Percentiles rank a stretch among this genome's conserved stretches.
Evolutionary conservation across 2,797 vertebrate species (phyloP).

Genomic region (Typhlichthys subterraneus): DNA sequence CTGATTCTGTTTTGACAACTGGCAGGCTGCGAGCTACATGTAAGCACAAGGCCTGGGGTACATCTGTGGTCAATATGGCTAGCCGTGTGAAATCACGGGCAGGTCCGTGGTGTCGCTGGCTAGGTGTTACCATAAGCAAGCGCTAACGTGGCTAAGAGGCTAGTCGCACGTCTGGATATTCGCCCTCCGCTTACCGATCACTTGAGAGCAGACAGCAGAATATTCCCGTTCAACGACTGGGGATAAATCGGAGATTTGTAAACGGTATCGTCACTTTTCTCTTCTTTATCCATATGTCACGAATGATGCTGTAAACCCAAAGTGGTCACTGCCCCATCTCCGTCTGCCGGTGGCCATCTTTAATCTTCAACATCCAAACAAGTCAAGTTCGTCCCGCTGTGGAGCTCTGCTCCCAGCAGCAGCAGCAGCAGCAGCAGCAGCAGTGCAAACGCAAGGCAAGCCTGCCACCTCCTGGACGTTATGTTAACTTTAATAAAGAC

Average conservation of each 20-base stretch:
- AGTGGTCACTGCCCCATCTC: conserved; percentile 54
- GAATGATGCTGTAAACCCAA: conserved; percentile 53
- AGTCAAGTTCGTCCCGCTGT: conserved; percentile 7
- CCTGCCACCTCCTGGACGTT: too few species aligned
- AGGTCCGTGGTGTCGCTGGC: background rate
- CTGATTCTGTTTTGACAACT: background rate
- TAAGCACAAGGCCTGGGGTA: background rate
- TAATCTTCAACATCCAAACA: conserved; percentile 76
- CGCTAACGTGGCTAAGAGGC: background rate
- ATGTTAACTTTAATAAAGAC: too few species aligned
- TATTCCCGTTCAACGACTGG: conserved; percentile 31
- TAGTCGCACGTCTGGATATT: background rate
- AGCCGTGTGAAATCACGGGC: too few species aligned
- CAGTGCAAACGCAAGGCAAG: too few species aligned
- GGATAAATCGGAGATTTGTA: conserved; percentile 23
- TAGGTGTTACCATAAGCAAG: background rate
- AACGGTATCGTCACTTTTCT: conserved; percentile 22
- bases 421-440: too few species aligned
- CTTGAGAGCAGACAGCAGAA: conserved; percentile 29
- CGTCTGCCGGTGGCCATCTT: conserved; percentile 77
- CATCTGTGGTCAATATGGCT: background rate
- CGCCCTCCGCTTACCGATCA: conserved; percentile 50
- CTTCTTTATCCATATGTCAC: conserved; percentile 65
- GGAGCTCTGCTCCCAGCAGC: too few species aligned
- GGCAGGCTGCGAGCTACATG: background rate